phyloP scores from a whole-genome alignment of 2,888 invertebrate species.

The Anthrax anthrax region DNA sequence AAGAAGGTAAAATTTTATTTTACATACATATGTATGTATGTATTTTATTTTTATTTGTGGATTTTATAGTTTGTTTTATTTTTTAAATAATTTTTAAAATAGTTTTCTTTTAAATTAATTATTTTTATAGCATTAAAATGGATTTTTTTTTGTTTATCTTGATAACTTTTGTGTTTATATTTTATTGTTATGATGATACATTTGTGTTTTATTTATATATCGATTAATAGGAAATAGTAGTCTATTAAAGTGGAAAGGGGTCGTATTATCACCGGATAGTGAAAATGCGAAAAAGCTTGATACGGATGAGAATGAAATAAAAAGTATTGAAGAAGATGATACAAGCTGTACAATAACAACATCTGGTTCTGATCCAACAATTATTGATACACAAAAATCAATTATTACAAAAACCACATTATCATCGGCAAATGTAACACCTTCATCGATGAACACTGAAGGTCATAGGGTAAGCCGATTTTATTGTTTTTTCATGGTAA shows the following conservation, averaged over 20 bases:
- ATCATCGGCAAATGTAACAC: background rate
- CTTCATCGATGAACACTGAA: conserved; percentile 10
- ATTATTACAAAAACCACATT: background rate
- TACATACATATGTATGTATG: too few relatives aligned
- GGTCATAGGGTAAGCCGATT: conserved; percentile 16
- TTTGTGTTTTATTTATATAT: too few relatives aligned
- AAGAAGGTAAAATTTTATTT: conserved; percentile 30
- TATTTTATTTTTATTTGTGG: too few relatives aligned
- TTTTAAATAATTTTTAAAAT: too few relatives aligned
- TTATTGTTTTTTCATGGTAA: background rate
- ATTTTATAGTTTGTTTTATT: too few relatives aligned
- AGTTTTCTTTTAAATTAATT: too few relatives aligned
- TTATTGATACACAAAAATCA: background rate
- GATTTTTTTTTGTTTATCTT: too few relatives aligned
- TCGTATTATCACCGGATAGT: conserved; percentile 49
- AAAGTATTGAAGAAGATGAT: background rate
- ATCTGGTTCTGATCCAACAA: background rate
- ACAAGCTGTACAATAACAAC: background rate
- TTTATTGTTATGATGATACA: too few relatives aligned
- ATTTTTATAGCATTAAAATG: too few relatives aligned
- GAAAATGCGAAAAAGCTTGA: conserved; percentile 6
- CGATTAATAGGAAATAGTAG: conserved; percentile 14
- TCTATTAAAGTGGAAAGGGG: conserved; percentile 56
- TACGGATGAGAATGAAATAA: background rate
- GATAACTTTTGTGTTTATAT: too few relatives aligned